Evolutionary conservation across 2,888 invertebrate genomes (phyloP), one percentile per base, ranked within the genome.

Genomic region (Arctia plantaginis): DNA sequence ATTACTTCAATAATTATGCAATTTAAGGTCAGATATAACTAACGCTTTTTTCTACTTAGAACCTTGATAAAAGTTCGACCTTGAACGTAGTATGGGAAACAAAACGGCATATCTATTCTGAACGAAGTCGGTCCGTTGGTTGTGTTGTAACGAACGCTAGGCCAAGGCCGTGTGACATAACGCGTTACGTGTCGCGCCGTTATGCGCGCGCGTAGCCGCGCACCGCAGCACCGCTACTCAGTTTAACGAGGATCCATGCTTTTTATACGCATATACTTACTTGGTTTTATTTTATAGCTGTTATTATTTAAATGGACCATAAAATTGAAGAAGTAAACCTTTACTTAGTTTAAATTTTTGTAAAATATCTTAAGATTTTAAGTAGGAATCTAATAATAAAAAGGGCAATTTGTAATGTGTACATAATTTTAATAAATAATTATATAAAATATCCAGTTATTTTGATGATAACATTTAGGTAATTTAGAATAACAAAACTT

Each of bases 111-210:
- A 86, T 84, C 82, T 85, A 79, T 88, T 81, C 80, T 79, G 79
- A 81, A 80, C 82, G 81, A 82, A 85, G 82, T 81, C 87, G 87
- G 85, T 81, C 89, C 88, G 89, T 89, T 91, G 87, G 83, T 85
- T 82, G 87, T 85, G 84, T 85, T 85, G 89, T 89, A 88, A 88
- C 86, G 83, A 90, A 89, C 90, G 94, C 92, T 93, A 93, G 94
- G 94, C 94, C 95, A 95, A 95, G 95, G 95, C 93, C 95, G 92
- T 77, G 86, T 89, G 89, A 89, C 90, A 89, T 88, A 89, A 89
- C 82, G 82, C 85, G 81, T 89, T 89, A 88, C 88, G 88, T 82
- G 85, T 80, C 80, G 83, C 85, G 76, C 84, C 86, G 85, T 86
- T 83, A 85, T 72, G 75, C 71, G 79, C 72, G 70, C 77, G 81